Percentiles rank a stretch among this genome's conserved stretches.
These are phyloP conservation scores for Bos javanicus DNA, from an alignment of 2,113 vertebrate species.

Conservation along the genomic window DNA sequence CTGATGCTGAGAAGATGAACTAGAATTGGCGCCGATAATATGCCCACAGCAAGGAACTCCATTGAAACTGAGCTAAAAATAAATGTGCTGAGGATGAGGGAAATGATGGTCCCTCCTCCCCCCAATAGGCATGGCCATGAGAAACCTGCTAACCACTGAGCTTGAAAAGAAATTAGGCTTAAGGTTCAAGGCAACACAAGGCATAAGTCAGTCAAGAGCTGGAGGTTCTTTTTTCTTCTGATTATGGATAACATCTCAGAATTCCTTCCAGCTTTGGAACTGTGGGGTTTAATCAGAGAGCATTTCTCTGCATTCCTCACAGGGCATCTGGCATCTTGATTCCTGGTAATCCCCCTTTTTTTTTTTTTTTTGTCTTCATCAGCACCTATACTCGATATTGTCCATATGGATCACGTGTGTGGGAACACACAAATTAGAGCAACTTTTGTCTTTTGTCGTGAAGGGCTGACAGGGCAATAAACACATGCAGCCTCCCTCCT, in stretches of 20 bases:
- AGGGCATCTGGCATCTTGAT: constrained; percentile 42
- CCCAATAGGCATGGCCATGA: background rate
- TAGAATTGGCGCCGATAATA: background rate
- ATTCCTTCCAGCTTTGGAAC: constrained; percentile 31
- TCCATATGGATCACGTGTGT: constrained; percentile 50
- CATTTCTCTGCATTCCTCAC: background rate
- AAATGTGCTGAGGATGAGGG: constrained; percentile 16
- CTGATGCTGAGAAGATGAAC: constrained; percentile 20
- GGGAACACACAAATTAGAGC: constrained; percentile 55
- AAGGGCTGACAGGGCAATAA: constrained; percentile 82
- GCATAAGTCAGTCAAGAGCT: background rate
- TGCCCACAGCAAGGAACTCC: background rate
- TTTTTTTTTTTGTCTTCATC: background rate
- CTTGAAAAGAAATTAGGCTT: background rate
- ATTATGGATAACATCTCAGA: constrained; percentile 34
- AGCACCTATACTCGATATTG: constrained; percentile 50
- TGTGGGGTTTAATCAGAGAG: constrained; percentile 8
- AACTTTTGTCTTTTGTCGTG: constrained; percentile 82
- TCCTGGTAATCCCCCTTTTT: background rate
- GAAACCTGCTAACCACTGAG: background rate
- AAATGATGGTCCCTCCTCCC: background rate
- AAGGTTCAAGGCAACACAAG: background rate
- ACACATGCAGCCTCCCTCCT: constrained; percentile 75
- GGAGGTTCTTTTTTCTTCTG: background rate
- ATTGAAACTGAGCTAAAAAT: constrained; percentile 17